These are phyloP conservation scores for Amblyjoppa proteus DNA, from an alignment of 2,888 invertebrate species.

Conservation along the genomic window DNA sequence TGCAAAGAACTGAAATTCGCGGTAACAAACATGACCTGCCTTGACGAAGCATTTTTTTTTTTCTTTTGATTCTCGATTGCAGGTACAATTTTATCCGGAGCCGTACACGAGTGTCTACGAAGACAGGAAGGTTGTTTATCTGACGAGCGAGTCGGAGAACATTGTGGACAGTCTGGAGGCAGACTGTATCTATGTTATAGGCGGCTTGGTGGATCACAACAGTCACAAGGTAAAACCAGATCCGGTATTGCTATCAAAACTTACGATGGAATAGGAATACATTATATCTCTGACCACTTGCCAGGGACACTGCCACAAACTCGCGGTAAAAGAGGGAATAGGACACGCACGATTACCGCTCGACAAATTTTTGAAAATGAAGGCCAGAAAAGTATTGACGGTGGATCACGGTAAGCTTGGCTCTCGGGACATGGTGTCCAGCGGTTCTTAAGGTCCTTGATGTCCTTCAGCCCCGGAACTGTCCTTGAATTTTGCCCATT, in stretches of 20 bases:
- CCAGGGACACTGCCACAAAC: conserved; percentile 93
- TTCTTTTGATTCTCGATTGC: conserved; percentile 71
- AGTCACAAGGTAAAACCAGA: conserved; percentile 90
- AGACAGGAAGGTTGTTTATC: conserved; percentile 93
- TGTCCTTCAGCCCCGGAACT: no score
- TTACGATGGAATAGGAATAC: neutral
- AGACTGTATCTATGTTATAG: conserved; percentile 95
- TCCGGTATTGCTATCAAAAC: neutral
- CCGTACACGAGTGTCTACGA: conserved; percentile 90
- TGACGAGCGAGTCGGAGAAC: conserved; percentile 97
- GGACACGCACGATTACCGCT: conserved; percentile 95
- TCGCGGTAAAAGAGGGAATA: conserved; percentile 92
- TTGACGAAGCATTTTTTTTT: conserved; percentile 19
- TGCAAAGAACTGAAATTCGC: neutral
- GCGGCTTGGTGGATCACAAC: conserved; percentile 99
- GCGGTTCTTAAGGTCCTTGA: neutral
- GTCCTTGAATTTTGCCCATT: no score
- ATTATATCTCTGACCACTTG: conserved; percentile 54
- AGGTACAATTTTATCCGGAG: conserved; percentile 90
- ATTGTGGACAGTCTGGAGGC: conserved; percentile 91
- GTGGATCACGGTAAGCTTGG: conserved; percentile 95
- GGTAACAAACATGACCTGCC: neutral
- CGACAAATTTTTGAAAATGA: conserved; percentile 95
- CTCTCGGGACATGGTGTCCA: neutral
- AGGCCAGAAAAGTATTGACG: conserved; percentile 96